Percentiles rank a stretch among this genome's conserved stretches.
Conservation (phyloP, 2,113 vertebrate species). For the Bujurquina vittata region DNA sequence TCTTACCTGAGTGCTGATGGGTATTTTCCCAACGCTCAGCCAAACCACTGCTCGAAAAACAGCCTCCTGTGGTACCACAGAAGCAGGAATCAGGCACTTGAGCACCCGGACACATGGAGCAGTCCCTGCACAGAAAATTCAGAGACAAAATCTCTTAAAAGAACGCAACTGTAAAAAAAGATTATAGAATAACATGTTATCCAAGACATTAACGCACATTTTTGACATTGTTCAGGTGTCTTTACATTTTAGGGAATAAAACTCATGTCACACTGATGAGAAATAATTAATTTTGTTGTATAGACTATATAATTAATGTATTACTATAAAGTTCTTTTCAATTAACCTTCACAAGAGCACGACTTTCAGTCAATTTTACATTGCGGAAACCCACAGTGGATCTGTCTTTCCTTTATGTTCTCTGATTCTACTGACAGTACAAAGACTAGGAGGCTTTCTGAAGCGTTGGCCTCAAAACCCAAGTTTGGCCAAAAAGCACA, state of each 20-base stretch:
- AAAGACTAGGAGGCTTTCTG: not conserved
- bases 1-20: conserved; percentile 84
- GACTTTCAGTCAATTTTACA: not conserved
- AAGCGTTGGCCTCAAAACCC: not conserved
- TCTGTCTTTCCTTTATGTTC: not conserved
- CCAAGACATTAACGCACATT: not conserved
- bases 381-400: accelerated
- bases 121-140: conserved; percentile 71
- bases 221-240: not conserved
- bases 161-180: not conserved
- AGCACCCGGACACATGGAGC: conserved; percentile 81
- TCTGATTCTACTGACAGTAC: not conserved
- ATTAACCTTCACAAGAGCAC: not conserved
- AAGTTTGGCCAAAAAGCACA: not conserved
- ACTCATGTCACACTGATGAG: not conserved
- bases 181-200: accelerated
- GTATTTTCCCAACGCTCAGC: conserved; percentile 85
- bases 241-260: not conserved
- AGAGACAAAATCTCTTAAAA: not conserved
- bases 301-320: not conserved
- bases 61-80: conserved; percentile 83
- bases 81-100: conserved; percentile 88
- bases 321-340: not conserved
- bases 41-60: conserved; percentile 87
- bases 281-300: not conserved